Conservation (phyloP, 2,888 invertebrate genomes). For the Orchesellides sinensis region DNA sequence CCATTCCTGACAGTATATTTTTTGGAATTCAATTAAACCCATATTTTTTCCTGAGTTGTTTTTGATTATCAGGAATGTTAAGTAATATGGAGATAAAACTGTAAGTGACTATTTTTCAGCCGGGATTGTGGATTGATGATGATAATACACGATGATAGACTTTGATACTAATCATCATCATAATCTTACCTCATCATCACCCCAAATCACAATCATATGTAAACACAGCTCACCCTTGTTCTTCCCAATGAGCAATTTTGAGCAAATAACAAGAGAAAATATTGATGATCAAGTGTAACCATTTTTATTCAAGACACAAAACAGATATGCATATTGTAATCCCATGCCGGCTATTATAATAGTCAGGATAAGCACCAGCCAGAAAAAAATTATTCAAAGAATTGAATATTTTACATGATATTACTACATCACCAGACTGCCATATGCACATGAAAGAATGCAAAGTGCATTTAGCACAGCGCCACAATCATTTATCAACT, state of each 20-base stretch:
- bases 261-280: background rate
- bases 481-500: background rate
- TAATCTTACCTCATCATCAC: background rate
- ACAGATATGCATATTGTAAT: no score
- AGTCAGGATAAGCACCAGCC: no score
- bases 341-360: no score
- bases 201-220: background rate
- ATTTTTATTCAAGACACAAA: background rate
- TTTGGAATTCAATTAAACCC: background rate
- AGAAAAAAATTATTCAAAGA: no score
- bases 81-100: background rate
- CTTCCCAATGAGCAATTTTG: no score
- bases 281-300: background rate
- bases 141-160: slow-evolving; percentile 5
- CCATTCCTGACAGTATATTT: background rate
- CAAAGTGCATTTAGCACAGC: no score
- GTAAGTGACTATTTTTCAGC: background rate
- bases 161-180: slow-evolving; percentile 3
- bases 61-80: slow-evolving; percentile 21
- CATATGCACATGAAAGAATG: no score
- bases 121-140: background rate
- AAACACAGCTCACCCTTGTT: background rate
- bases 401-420: no score
- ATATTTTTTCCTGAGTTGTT: background rate
- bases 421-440: no score